These are phyloP conservation scores for Coranthus polyacanthus DNA, from an alignment of 2,797 vertebrate species.

Conservation along the genomic window DNA sequence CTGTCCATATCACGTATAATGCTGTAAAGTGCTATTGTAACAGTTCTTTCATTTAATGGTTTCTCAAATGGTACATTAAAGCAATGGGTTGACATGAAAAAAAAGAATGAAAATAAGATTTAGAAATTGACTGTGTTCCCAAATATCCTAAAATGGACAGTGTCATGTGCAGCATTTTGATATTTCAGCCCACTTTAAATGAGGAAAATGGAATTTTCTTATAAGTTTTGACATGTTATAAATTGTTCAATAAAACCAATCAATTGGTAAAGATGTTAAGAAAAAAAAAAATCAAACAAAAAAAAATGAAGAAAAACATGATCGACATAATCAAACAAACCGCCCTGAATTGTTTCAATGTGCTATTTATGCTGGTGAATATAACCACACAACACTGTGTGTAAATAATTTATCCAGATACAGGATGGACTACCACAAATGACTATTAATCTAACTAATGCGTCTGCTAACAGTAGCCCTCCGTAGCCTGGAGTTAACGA, in stretches of 20 bases:
- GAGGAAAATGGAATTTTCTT: too few species aligned
- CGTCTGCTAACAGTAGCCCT: conserved; percentile 29
- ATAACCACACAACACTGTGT: conserved; percentile 39
- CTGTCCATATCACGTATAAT: conserved; percentile 3
- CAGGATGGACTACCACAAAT: conserved; percentile 33
- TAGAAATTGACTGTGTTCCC: neutral
- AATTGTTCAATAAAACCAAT: conserved; percentile 9
- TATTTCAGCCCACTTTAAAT: neutral
- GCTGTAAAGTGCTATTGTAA: conserved; percentile 13
- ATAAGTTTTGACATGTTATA: too few species aligned
- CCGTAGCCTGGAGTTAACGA: conserved; percentile 6
- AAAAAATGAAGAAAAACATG: conserved; percentile 1
- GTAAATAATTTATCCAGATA: conserved; percentile 38
- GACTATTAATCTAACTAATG: conserved; percentile 17
- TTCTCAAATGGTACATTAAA: too few species aligned
- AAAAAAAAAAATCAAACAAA: conserved; percentile 10
- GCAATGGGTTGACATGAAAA: conserved; percentile 12
- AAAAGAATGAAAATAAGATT: conserved; percentile 4
- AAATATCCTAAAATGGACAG: conserved; percentile 10
- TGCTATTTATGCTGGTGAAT: conserved; percentile 51
- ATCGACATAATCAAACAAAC: conserved; percentile 26
- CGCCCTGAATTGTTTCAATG: conserved; percentile 47
- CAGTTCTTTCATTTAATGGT: conserved; percentile 8
- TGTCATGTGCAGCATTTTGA: neutral
- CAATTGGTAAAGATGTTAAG: neutral